Evolutionary conservation across 2,888 invertebrate species (phyloP), one percentile per base, ranked within the genome.

Genomic region (Dione vanillae): DNA sequence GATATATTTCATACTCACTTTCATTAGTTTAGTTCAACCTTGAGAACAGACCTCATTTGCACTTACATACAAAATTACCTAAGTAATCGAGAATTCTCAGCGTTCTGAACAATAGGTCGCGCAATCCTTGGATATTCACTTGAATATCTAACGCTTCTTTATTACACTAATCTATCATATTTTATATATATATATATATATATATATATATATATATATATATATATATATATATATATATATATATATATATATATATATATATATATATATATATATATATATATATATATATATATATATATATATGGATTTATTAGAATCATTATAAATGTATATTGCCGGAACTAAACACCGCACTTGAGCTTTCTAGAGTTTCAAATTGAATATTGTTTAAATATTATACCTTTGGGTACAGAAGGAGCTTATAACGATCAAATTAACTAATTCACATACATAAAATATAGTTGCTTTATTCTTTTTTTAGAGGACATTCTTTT

Each of bases 91-190:
- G 59, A 59, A 14, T 59, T 59, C 59, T 43, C 59, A 59, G 41
- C 43, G 41, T 43, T 8, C 14, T n/a, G 27, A 61, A 61, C 61
- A 61, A 61, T 61, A 61, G 61, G 20, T 35, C 61, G 61, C 20
- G 45, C 61, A 45, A 61, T 61, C 61, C 61, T 61, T 61, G 61
- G 45, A 43, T 61, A 43, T 61, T 45, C 61, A 35, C 61, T 61
- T 27, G 59, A 41, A 61, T 61, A 43, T 27, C 47, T 19, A 49
- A 64, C 19, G 64, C 64, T 64, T 64, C 64, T 64, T 64, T 64
- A 64, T 64, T 51, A 64, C 49, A 40, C 64, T 64, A 51, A 51
- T 64, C 64, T 64, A 51, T 64, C 37, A 64, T 64, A 64, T 64
- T 47, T 35, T 61, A 61, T 43, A 9, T 56, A 16, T 6, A 52